Conservation (phyloP, 2,888 invertebrate genomes). For the Germaria angustata region DNA sequence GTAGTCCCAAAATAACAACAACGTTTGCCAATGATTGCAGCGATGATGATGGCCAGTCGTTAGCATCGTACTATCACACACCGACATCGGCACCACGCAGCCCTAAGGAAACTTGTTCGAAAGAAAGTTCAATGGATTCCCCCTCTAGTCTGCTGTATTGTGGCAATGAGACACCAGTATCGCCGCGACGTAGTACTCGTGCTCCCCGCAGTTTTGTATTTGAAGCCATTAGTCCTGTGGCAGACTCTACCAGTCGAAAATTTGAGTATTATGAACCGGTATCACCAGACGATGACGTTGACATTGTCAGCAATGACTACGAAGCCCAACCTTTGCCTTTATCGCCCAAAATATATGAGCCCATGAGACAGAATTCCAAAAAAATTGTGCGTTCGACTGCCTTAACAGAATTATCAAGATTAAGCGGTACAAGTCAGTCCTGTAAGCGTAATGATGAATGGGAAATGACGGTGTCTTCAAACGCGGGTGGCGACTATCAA, state of each 20-base stretch:
- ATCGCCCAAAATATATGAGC: constrained; percentile 70
- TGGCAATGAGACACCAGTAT: constrained; percentile 69
- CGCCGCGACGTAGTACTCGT: constrained; percentile 81
- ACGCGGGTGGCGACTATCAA: constrained; percentile 70
- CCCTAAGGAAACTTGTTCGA: constrained; percentile 70
- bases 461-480: constrained; percentile 71
- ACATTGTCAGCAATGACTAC: constrained; percentile 60
- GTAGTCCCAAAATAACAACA: constrained; percentile 80
- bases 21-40: constrained; percentile 77
- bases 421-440: constrained; percentile 19
- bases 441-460: constrained; percentile 70
- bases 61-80: constrained; percentile 77
- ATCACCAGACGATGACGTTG: constrained; percentile 75
- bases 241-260: constrained; percentile 72
- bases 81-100: constrained; percentile 74
- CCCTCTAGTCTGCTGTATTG: constrained; percentile 66
- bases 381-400: constrained; percentile 69
- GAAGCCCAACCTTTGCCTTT: constrained; percentile 69
- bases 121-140: constrained; percentile 74
- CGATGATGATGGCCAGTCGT: constrained; percentile 73
- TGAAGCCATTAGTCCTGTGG: constrained; percentile 79
- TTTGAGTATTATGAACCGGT: constrained; percentile 79
- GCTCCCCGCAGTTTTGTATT: constrained; percentile 83
- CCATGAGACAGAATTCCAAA: constrained; percentile 72
- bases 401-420: constrained; percentile 62